Percentiles rank a stretch among this genome's conserved stretches.
phyloP scores from a whole-genome alignment of 2,797 vertebrate species.

The Tangara arthus region DNA sequence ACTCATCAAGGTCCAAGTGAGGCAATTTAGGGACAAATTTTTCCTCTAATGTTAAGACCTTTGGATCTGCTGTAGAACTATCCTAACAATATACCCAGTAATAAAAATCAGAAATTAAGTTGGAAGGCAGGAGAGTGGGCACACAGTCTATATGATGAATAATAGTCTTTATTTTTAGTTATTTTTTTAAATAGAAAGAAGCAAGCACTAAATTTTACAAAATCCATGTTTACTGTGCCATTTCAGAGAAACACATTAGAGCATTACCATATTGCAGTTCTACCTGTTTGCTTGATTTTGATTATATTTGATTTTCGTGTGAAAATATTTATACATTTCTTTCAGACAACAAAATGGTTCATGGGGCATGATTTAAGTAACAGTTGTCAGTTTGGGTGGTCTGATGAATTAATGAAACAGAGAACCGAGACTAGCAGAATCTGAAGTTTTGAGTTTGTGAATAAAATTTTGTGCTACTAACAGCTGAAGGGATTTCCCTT shows the following conservation, averaged over 20 bases:
- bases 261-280: not conserved
- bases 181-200: not conserved
- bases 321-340: not conserved
- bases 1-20: not conserved
- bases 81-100: not conserved
- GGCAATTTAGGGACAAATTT: not conserved
- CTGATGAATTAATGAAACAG: not conserved
- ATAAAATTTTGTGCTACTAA: not conserved
- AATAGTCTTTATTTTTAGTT: not conserved
- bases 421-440: not conserved
- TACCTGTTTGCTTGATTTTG: not conserved
- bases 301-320: not conserved
- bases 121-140: not conserved
- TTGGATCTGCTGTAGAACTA: not conserved
- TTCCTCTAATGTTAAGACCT: not conserved
- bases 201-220: not conserved
- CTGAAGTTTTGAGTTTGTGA: not conserved
- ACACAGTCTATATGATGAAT: too few relatives aligned
- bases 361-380: not conserved
- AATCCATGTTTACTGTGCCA: not conserved
- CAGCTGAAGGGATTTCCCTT: not conserved
- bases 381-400: not conserved
- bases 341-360: not conserved
- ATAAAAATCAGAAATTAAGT: not conserved
- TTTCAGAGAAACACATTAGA: not conserved